phyloP scores from a whole-genome alignment of 92 coral and sea anemone genomes.

The Palythoa caribaeorum region DNA sequence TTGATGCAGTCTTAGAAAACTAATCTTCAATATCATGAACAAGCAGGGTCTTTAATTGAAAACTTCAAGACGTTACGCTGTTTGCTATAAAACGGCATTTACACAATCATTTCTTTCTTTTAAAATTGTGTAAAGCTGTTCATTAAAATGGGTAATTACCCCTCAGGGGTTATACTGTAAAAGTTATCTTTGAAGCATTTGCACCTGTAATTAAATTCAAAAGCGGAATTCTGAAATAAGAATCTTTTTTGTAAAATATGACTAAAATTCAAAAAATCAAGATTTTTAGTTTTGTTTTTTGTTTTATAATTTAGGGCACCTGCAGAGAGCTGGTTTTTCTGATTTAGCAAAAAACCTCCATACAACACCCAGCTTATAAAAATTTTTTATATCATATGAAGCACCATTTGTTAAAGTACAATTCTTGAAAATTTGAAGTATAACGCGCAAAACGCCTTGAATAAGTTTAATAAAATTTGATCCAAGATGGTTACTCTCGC shows the following conservation, averaged over 20 bases:
- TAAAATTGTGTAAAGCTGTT: neutral
- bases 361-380: neutral
- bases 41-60: neutral
- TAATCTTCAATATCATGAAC: neutral
- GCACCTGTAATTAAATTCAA: too few relatives aligned
- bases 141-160: neutral
- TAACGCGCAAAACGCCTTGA: neutral
- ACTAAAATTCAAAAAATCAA: too few relatives aligned
- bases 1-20: neutral
- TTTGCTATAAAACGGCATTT: slow-evolving; percentile 11
- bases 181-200: too few relatives aligned
- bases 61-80: neutral
- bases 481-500: neutral
- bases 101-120: neutral
- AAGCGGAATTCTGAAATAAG: too few relatives aligned
- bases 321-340: too few relatives aligned
- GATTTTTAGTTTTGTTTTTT: too few relatives aligned
- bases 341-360: neutral
- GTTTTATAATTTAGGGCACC: too few relatives aligned
- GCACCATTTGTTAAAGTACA: neutral
- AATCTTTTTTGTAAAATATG: too few relatives aligned
- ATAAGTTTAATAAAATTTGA: neutral
- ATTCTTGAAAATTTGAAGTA: neutral
- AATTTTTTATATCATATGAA: neutral
- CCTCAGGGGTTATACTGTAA: too few relatives aligned